phyloP scores from a whole-genome alignment of 2,888 invertebrate genomes.

The Meteorus colon region DNA sequence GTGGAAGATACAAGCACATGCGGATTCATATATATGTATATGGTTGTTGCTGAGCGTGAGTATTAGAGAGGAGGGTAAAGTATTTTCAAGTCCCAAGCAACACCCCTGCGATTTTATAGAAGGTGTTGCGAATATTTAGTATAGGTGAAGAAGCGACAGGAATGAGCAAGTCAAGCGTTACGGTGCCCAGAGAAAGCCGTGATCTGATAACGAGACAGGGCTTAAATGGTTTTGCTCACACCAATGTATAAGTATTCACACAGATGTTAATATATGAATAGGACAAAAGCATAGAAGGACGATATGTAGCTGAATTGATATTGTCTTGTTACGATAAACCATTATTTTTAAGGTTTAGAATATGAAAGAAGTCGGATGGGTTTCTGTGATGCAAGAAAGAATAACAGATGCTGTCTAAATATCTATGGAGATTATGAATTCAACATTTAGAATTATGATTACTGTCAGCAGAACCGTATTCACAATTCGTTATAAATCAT shows the following conservation, averaged over 20 bases:
- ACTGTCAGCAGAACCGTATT: no score
- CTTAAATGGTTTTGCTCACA: constrained; percentile 55
- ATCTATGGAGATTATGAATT: no score
- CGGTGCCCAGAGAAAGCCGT: constrained; percentile 54
- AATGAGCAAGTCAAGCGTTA: constrained; percentile 54
- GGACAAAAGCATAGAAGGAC: neutral
- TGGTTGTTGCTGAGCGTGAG: neutral
- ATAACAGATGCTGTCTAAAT: no score
- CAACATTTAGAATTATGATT: no score
- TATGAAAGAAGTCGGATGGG: no score
- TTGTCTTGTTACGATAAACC: no score
- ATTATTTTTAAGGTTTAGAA: no score
- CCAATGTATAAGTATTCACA: neutral
- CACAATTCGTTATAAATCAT: no score
- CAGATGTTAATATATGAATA: neutral
- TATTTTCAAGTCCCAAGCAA: neutral
- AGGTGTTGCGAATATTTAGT: constrained; percentile 46
- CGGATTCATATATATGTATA: constrained; percentile 37
- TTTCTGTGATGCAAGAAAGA: no score
- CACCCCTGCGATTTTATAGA: constrained; percentile 40
- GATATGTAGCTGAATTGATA: no score
- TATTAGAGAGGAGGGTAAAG: constrained; percentile 6
- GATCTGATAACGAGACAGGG: constrained; percentile 59
- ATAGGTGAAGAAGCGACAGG: constrained; percentile 47
- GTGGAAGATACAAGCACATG: constrained; percentile 28